Evolutionary conservation across 1,140 invertebrate genomes (phyloP), one percentile per base, ranked within the genome.

Genomic region (Aleiodes sp.): DNA sequence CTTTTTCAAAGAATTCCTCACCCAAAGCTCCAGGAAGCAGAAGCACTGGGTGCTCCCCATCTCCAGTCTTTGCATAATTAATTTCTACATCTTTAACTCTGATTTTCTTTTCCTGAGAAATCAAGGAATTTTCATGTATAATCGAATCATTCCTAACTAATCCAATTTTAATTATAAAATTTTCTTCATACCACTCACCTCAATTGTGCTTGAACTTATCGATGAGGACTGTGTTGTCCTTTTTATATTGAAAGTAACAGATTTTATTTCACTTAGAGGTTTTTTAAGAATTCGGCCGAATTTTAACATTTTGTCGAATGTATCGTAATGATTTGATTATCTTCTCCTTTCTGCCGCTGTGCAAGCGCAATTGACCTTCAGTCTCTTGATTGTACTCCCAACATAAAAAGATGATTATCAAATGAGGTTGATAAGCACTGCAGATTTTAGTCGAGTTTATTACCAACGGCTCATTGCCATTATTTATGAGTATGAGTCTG

Each of bases 1-100:
- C 9, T 33, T 33, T 4, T 33, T 33, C 8, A 4, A 24, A n/a
- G 19, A 28, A 46, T 43, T 1, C 7, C 46, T 80, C 76, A 90
- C 89, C 94, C 37, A 95, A 78, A 0, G 92, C 91, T 59, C 94
- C 94, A 3, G 94, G 94, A 75, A 95, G 86, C 37, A 93, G 87
- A 1, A 96, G 78, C 0, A 96, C 73, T 62, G 88, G 87, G 75
- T 92, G 89, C 0, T 88, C 71, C 4, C 94, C 95, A 74, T 77
- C 86, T 6, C 94, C 94, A 56, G 89, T 87, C 82, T 89, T 90
- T 4, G 93, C 84, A 85, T 93, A 94, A 81, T 95, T 94, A 26
- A 92, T 89, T 63, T 89, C 83, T 24, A 82, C 73, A 9, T 89
- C 87, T 65, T 88, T 86, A 0, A 94, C 88, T 70, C 89, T 86